phyloP scores from a whole-genome alignment of 1,140 invertebrate species.

The Drosophila gunungcola region DNA sequence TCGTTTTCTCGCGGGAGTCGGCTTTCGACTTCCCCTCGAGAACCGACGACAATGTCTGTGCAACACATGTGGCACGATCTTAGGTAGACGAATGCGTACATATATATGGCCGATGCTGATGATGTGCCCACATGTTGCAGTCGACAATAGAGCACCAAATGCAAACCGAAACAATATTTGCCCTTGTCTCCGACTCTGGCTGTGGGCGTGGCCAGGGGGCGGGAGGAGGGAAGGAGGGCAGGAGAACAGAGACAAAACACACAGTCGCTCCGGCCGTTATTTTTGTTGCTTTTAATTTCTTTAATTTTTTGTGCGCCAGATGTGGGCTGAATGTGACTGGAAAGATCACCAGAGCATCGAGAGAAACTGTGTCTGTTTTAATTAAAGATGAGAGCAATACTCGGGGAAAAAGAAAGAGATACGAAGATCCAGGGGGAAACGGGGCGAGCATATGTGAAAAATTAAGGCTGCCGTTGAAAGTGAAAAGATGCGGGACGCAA shows the following conservation, averaged over 20 bases:
- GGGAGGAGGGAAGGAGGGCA: constrained; percentile 21
- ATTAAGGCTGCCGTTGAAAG: constrained; percentile 75
- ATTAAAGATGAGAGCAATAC: constrained; percentile 54
- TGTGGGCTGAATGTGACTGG: constrained; percentile 67
- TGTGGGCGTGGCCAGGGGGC: constrained; percentile 30
- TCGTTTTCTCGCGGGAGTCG: constrained; percentile 18
- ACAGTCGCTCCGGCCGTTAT: constrained; percentile 8
- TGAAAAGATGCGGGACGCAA: constrained; percentile 75
- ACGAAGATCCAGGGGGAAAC: constrained; percentile 12
- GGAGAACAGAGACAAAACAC: constrained; percentile 36
- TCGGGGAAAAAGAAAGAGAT: constrained; percentile 9
- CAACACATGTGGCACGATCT: constrained; percentile 72
- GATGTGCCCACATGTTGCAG: constrained; percentile 72
- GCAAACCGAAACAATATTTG: constrained; percentile 79
- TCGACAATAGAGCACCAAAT: constrained; percentile 72
- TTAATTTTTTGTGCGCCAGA: constrained; percentile 74
- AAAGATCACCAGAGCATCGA: constrained; percentile 54
- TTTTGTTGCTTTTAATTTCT: constrained; percentile 76
- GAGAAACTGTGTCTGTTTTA: constrained; percentile 76
- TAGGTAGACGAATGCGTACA: constrained; percentile 48
- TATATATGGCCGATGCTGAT: constrained; percentile 22
- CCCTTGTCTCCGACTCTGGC: constrained; percentile 66
- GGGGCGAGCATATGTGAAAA: constrained; percentile 73
- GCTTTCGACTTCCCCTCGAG: constrained; percentile 21
- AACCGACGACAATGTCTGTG: constrained; percentile 47